These are phyloP conservation scores for Gambusia yucatana DNA, from an alignment of 2,797 vertebrate species.

Conservation along the genomic window DNA sequence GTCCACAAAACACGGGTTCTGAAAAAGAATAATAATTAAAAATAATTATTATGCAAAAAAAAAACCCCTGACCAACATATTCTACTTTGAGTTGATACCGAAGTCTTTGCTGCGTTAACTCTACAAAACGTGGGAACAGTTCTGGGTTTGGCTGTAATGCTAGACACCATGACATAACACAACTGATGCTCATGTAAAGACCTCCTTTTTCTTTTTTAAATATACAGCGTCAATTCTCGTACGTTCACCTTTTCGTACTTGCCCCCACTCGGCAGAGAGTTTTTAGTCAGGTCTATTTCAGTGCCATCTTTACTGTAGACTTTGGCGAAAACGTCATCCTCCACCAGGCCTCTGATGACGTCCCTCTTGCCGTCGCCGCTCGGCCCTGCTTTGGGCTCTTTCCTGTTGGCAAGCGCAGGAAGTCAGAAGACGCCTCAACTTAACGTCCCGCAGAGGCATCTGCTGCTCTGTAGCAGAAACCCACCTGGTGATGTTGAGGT, in stretches of 20 bases:
- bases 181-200: too few species aligned
- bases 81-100: background rate
- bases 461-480: slow-evolving; percentile 2
- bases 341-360: slow-evolving; percentile 73
- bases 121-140: background rate
- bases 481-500: slow-evolving; percentile 90
- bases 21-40: background rate
- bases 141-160: background rate
- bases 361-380: slow-evolving; percentile 74
- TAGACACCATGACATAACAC: background rate
- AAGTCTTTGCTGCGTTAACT: background rate
- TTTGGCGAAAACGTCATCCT: slow-evolving; percentile 86
- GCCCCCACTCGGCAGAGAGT: slow-evolving; percentile 89
- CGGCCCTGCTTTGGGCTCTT: slow-evolving; percentile 81
- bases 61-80: background rate
- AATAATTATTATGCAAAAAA: background rate
- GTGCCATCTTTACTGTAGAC: slow-evolving; percentile 88
- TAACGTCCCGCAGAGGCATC: background rate
- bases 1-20: background rate
- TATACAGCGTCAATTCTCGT: background rate
- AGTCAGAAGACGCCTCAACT: slow-evolving; percentile 22
- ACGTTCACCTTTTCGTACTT: slow-evolving; percentile 83
- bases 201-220: background rate
- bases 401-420: slow-evolving; percentile 71
- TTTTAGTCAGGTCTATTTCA: slow-evolving; percentile 90